Evolutionary conservation across 2,888 invertebrate species (phyloP), one percentile per base, ranked within the genome.

Genomic region (Dryobota labecula): DNA sequence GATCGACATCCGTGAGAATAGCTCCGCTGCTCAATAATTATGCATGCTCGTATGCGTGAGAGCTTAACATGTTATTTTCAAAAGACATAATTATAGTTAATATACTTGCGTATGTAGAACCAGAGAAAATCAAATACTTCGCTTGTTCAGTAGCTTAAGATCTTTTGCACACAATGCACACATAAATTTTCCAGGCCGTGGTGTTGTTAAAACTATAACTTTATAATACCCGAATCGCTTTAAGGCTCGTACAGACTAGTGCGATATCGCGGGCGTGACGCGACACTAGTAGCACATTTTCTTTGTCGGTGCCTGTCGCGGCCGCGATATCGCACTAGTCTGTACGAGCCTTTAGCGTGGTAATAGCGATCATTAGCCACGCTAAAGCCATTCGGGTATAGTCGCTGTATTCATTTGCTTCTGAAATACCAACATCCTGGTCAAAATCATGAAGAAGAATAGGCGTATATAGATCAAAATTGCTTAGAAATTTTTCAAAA

Each of bases 1-100:
- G 88, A 92, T 92, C 91, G 90, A 90, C 92, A 92, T 92, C 92
- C 95, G 94, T 95, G 95, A 94, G 95, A 95, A 94, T 86, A 84
- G 80, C 83, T 86, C 80, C 41, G 68, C 83, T 87, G 82, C 87
- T 85, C 82, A 83, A 86, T 90, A 90, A 92, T 90, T 89, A 90
- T 87, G 86, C 88, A 89, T 86, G 85, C 87, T 85, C 80, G 82
- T 80, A 85, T 86, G 87, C 77, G 80, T 78, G 84, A 85, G 78
- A 82, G 79, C 72, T 70, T 78, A 76, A 73, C 57, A 67, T 76
- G 58, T 71, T 76, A 73, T 78, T 82, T 78, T 61, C 54, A 76
- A 72, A 70, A 68, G 36, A 60, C 18, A 36, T 62, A n/a, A n/a
- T n/a, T n/a, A 69, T 57, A 64, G 7, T 18, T 54, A 70, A 49